Conservation (phyloP, 1,140 invertebrate species). For the Listronotus bonariensis region DNA sequence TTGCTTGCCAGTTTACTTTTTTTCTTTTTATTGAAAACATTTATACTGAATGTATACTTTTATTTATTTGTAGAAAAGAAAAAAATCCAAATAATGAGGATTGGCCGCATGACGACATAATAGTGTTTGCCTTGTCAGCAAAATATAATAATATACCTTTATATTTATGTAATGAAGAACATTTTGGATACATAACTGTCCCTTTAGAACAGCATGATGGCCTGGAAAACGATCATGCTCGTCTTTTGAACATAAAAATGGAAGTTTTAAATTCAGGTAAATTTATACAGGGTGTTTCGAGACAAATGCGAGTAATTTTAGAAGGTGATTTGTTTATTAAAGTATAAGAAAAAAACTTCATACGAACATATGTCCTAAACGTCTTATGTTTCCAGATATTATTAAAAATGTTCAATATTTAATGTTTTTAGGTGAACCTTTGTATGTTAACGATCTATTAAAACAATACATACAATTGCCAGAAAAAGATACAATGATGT, state of each 20-base stretch:
- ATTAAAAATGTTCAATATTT: neutral
- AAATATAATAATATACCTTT: slow-evolving; percentile 73
- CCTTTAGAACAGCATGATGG: slow-evolving; percentile 76
- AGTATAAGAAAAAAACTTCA: no score
- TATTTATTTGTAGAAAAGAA: slow-evolving; percentile 56
- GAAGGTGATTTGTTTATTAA: no score
- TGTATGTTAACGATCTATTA: slow-evolving; percentile 45
- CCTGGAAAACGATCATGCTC: slow-evolving; percentile 66
- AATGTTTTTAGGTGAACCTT: neutral
- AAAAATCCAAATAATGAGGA: slow-evolving; percentile 67
- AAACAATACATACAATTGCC: slow-evolving; percentile 57
- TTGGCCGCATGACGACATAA: slow-evolving; percentile 91
- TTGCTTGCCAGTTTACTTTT: no score
- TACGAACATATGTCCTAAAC: no score
- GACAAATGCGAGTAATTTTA: no score
- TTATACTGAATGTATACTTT: no score
- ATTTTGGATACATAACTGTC: slow-evolving; percentile 82
- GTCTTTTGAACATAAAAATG: slow-evolving; percentile 78
- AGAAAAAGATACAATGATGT: slow-evolving; percentile 64
- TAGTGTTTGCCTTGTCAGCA: slow-evolving; percentile 88
- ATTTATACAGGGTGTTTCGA: no score
- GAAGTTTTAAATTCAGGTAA: slow-evolving; percentile 66
- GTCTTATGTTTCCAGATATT: no score
- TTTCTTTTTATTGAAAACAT: no score
- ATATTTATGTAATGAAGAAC: slow-evolving; percentile 78